Evolutionary conservation across 2,888 invertebrate species (phyloP), one percentile per base, ranked within the genome.

Genomic region (Cenopis cana): DNA sequence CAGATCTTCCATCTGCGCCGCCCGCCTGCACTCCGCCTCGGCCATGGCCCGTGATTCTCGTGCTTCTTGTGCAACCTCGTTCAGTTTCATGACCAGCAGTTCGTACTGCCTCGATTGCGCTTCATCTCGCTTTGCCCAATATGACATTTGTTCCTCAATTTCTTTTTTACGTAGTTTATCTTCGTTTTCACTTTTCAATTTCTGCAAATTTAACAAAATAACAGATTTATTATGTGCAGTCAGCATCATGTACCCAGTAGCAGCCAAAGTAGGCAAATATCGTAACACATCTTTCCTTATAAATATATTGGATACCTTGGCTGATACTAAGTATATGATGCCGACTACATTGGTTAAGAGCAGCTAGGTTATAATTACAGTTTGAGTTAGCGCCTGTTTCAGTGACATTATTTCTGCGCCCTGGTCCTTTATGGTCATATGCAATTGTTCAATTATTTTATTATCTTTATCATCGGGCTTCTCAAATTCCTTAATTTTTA

Each of bases 401-500:
- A 95, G 78, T 69, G 82, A 80, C 50, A 84, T 76, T 78, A 95
- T 94, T 87, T 95, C 94, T 60, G 83, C 82, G 60, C 94, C 94
- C 79, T 95, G 95, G 73, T 94, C 87, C 76, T 87, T 88, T 70
- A 95, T 88, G 24, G 94, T 89, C 62, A 83, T 82, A 67, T 92
- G 89, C 20, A 94, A 78, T 72, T 90, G 84, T 59, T 87, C 85
- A 77, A 91, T 91, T 78, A 85, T 83, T 65, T 82, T 82, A 3
- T 84, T 76, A 50, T 89, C 89, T 41, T 83, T 86, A 64, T 82
- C 74, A 54, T 74, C 49, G 62, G 76, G 55, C 41, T 81, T 74
- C 10, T 73, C 74, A 46, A 79, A 77, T 70, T 87, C 87, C 54
- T 84, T 86, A 55, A 86, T 82, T 80, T 89, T 91, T 4, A 89